Conservation (phyloP, 2,113 vertebrate species). For the Condylura cristata region DNA sequence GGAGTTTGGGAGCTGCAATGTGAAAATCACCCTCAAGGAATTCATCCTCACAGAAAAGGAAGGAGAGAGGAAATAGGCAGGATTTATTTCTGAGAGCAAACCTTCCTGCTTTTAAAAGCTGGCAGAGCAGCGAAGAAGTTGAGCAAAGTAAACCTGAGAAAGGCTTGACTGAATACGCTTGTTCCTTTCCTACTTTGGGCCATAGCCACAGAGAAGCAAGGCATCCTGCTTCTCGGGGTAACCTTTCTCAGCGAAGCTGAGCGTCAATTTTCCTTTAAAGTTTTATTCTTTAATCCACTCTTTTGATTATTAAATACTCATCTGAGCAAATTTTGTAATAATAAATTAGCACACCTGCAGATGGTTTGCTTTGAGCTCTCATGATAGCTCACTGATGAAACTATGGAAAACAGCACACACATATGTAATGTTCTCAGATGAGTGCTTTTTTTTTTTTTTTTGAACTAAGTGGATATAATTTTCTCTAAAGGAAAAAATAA, state of each 20-base stretch:
- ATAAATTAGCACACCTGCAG: conserved; percentile 36
- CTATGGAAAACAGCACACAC: background rate
- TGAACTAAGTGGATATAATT: conserved; percentile 33
- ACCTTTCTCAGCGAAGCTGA: background rate
- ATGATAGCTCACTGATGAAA: background rate
- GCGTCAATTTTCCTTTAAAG: background rate
- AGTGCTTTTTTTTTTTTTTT: conserved; percentile 36
- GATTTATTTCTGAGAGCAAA: conserved; percentile 68
- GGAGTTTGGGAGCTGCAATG: background rate
- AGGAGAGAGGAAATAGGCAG: conserved; percentile 46
- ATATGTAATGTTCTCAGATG: conserved; percentile 1
- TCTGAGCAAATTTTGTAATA: background rate
- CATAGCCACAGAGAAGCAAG: background rate
- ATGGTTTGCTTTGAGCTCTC: conserved; percentile 13
- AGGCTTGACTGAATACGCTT: background rate
- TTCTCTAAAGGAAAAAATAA: conserved; percentile 57
- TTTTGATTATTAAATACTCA: conserved; percentile 44
- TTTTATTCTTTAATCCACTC: conserved; percentile 9
- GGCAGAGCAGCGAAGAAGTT: background rate
- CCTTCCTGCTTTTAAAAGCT: conserved; percentile 24
- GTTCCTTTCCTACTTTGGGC: background rate
- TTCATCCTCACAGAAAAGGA: conserved; percentile 16
- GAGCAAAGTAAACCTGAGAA: background rate
- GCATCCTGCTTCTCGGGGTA: background rate
- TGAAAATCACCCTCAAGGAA: conserved; percentile 55